Base-by-base conservation (phyloP, 2,888 invertebrate species). In the Omphaloscelis lunosa region DNA sequence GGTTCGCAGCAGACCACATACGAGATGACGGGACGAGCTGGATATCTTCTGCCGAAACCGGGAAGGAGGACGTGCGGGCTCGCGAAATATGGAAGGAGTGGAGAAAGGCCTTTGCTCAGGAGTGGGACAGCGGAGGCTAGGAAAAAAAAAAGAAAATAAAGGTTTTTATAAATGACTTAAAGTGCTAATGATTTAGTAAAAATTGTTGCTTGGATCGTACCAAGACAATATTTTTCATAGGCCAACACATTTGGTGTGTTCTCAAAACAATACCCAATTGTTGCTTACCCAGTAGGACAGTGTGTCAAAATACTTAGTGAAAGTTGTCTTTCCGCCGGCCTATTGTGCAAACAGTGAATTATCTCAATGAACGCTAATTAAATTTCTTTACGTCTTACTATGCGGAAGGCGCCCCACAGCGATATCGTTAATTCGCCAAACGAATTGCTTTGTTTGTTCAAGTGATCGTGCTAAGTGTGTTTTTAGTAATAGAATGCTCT, bases 361-460 rank as follows among this genome's bases (percentile, higher is more conserved):
- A 95, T 94, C 94, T 93, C 93, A 93, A 94, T 94, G 93, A 95
- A 91, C 91, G 91, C 93, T 95, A 95, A 95, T 95, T 95, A 94
- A 94, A 95, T 95, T 94, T 94, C 93, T 94, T 94, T 91, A 91
- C 93, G 91, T 92, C 92, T 93, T 92, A 91, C 93, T 91, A 93
- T 92, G 93, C 93, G 90, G 90, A 92, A 91, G 86, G 90, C 91
- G 89, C 89, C 88, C 87, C 87, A 86, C 86, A 85, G 88, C 82
- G 83, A 91, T 91, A 91, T 91, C 91, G 90, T 91, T 92, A 92
- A 93, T 93, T 93, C 91, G 75, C 88, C 89, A 89, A 92, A 91
- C 90, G 92, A 93, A 93, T 93, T 89, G 92, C 91, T 91, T 91
- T 92, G 91, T 93, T 93, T 92, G 91, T 89, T 86, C 85, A 86